These are phyloP conservation scores for Caprella mutica DNA, from an alignment of 2,888 invertebrate species.

Conservation along the genomic window DNA sequence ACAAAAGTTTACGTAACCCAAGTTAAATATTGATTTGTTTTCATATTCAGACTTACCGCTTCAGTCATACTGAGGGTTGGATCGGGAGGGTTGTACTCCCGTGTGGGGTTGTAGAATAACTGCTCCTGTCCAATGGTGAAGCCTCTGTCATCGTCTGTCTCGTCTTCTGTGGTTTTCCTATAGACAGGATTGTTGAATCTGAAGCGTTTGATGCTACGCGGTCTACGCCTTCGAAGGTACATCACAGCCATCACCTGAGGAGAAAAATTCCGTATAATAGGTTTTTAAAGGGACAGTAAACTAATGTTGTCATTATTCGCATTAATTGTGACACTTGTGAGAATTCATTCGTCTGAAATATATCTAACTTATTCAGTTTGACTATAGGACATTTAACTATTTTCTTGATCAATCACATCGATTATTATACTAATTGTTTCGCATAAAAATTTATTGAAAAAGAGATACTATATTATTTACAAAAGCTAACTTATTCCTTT, in stretches of 20 bases:
- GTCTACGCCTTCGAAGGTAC: constrained; percentile 46
- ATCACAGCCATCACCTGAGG: constrained; percentile 61
- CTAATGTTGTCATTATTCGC: no score
- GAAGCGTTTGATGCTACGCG: constrained; percentile 80
- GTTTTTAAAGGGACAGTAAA: no score
- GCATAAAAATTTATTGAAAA: no score
- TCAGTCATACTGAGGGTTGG: constrained; percentile 11
- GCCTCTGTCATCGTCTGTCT: constrained; percentile 14
- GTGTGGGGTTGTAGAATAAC: constrained; percentile 11
- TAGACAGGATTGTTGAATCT: constrained; percentile 99
- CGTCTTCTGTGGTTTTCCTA: constrained; percentile 84
- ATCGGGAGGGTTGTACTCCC: constrained; percentile 2
- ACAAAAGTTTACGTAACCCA: neutral
- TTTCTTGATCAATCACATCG: no score
- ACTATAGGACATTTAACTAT: no score
- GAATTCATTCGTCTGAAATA: no score
- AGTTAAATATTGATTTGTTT: neutral
- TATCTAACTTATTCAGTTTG: no score
- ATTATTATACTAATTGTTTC: no score
- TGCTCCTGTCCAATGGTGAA: constrained; percentile 17
- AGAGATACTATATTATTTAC: no score
- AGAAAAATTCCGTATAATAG: constrained; percentile 7
- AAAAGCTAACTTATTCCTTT: no score
- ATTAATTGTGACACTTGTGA: no score
- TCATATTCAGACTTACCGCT: constrained; percentile 18